Percentiles rank a stretch among this genome's conserved stretches.
phyloP scores from a whole-genome alignment of 2,888 invertebrate species.

The Stratiomys singularior region DNA sequence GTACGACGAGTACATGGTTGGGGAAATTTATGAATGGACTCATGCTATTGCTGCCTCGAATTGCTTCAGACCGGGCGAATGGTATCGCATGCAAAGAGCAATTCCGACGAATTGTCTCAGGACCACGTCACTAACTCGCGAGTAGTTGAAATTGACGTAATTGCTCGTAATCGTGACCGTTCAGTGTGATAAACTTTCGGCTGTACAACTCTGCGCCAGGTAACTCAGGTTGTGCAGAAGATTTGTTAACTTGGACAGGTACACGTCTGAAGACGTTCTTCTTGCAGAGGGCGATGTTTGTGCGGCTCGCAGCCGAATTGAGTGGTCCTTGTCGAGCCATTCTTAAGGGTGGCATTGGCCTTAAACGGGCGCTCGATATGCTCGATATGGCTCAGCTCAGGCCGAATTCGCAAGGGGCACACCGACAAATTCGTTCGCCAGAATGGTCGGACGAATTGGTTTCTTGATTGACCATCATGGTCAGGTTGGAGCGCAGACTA shows the following conservation, averaged over 20 bases:
- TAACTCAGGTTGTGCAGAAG: no score
- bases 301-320: neutral
- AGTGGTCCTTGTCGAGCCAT: no score
- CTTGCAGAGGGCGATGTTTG: no score
- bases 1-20: neutral
- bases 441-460: neutral
- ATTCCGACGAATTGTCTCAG: neutral
- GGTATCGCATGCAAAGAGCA: neutral
- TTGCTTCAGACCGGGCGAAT: neutral
- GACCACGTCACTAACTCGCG: slow-evolving; percentile 2
- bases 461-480: no score
- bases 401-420: neutral
- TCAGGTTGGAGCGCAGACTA: neutral
- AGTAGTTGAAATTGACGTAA: slow-evolving; percentile 6
- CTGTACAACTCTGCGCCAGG: no score
- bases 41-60: neutral
- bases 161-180: neutral
- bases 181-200: neutral
- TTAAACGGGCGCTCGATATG: neutral
- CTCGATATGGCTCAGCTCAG: neutral
- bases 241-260: no score
- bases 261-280: no score
- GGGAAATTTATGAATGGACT: slow-evolving; percentile 22
- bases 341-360: slow-evolving; percentile 25
- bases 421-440: no score